phyloP scores from a whole-genome alignment of 2,113 vertebrate genomes.

The Formicarius rufipectus region DNA sequence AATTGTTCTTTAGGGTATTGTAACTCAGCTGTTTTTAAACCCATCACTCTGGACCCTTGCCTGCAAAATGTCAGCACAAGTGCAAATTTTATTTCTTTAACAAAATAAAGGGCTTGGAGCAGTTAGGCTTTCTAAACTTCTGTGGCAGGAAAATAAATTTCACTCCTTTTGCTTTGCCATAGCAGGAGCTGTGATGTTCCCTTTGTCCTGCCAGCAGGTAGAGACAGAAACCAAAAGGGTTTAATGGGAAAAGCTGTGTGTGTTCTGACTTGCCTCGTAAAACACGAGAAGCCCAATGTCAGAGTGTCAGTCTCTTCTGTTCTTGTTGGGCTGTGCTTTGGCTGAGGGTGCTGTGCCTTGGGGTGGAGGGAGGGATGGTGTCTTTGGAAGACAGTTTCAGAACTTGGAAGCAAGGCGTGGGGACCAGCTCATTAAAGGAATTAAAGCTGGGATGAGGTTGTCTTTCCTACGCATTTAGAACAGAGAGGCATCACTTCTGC shows the following conservation, averaged over 20 bases:
- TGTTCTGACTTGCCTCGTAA: not conserved
- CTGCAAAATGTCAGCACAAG: slow-evolving; percentile 58
- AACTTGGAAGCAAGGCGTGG: not conserved
- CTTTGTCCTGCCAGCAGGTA: not conserved
- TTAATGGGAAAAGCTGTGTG: not conserved
- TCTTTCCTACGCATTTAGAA: not conserved
- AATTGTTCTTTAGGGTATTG: slow-evolving; percentile 70
- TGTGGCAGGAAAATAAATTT: slow-evolving; percentile 33
- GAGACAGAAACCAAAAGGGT: not conserved
- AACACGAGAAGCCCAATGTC: not conserved
- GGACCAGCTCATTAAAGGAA: not conserved
- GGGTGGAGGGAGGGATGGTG: not conserved
- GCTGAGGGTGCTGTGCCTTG: not conserved
- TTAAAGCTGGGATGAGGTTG: not conserved
- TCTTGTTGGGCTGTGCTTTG: not conserved
- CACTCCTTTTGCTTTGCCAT: not conserved
- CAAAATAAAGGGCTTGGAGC: slow-evolving; percentile 54
- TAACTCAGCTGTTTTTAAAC: slow-evolving; percentile 68
- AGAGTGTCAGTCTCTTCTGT: rapidly evolving
- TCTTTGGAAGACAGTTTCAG: not conserved
- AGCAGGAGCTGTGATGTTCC: not conserved
- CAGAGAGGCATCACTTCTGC: not conserved
- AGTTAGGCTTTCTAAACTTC: slow-evolving; percentile 46
- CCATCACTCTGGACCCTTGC: slow-evolving; percentile 65
- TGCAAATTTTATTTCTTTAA: slow-evolving; percentile 61